phyloP scores from a whole-genome alignment of 2,888 invertebrate genomes.

The Digitonthophagus gazella region DNA sequence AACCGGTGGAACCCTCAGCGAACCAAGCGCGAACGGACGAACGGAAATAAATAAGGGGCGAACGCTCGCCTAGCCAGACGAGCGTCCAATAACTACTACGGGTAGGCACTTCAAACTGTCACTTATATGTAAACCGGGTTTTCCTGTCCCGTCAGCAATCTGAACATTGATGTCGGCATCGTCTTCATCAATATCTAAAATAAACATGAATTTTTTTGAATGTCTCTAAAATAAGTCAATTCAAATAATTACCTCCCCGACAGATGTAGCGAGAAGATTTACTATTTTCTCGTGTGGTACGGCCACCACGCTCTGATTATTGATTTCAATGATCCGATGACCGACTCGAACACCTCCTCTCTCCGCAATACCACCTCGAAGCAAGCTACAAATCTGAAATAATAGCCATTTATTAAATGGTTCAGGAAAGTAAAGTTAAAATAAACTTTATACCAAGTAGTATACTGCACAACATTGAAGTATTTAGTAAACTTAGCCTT shows the following conservation, averaged over 20 bases:
- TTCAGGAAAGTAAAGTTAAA: conserved; percentile 25
- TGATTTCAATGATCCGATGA: conserved; percentile 99
- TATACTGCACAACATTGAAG: too few relatives aligned
- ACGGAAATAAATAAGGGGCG: neutral
- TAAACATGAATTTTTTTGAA: conserved; percentile 15
- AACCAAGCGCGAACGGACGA: neutral
- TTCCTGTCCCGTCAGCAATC: conserved; percentile 98
- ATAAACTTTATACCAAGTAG: neutral
- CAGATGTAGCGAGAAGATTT: conserved; percentile 96
- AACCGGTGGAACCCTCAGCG: conserved; percentile 18
- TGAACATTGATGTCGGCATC: conserved; percentile 99
- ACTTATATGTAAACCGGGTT: conserved; percentile 95
- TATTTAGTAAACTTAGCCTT: too few relatives aligned
- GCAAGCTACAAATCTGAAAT: conserved; percentile 89
- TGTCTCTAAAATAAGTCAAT: conserved; percentile 8
- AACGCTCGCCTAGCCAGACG: conserved; percentile 21
- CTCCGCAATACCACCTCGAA: conserved; percentile 98
- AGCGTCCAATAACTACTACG: conserved; percentile 44
- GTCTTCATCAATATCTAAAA: conserved; percentile 99
- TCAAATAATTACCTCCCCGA: conserved; percentile 93
- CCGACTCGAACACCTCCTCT: conserved; percentile 98
- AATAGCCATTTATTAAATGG: too few relatives aligned
- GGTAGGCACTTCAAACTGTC: conserved; percentile 64
- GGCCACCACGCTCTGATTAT: conserved; percentile 98
- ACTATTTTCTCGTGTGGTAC: conserved; percentile 99